Base-by-base conservation (phyloP, 2,113 vertebrate genomes). In the Ctenodactylus gundi region DNA sequence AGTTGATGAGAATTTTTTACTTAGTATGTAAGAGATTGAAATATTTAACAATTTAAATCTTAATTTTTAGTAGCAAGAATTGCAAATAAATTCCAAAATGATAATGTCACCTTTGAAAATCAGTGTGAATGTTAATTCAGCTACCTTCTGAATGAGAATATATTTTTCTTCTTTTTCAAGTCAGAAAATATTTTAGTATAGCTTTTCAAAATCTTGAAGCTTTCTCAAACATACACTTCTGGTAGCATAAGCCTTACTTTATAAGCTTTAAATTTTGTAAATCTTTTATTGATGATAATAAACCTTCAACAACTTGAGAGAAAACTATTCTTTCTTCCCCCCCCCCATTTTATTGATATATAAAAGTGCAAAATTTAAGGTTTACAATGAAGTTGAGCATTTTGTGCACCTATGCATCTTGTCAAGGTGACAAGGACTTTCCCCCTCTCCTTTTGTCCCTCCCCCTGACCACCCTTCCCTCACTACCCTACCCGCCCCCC, bases 1-100 rank as follows among this genome's bases (percentile, higher is more conserved):
- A 85, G 64, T 81, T 92, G 55, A 6, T 70, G 17, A 15, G 41
- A 72, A 53, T 44, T 49, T 92, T 92, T 93, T 77, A 46, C 25
- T 25, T 58, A 57, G 46, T 93, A 18, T 85, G n/a, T 77, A 55
- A 93, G 68, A 68, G 36, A 73, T 23, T 36, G 44, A 83, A 91
- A 18, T 93, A 39, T 90, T 86, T n/a, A n/a, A n/a, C n/a, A n/a
- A n/a, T n/a, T n/a, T 85, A 85, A 64, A 84, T 78, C 49, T 92
- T 64, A 70, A 18, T 58, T 88, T 51, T n/a, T n/a, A n/a, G 34
- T 80, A 95, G 36, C 34, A 41, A 65, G 44, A 88, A 64, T 83
- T 78, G 27, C 49, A 95, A 83, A 23, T 94, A 75, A 91, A 90
- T 82, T 86, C 29, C 58, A 80, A 87, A 88, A 13, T 68, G 67